A percentile compares a stretch with the other conserved stretches of the same genome.
phyloP scores from a whole-genome alignment of 2,797 vertebrate genomes.

The Myiotriccus ornatus region DNA sequence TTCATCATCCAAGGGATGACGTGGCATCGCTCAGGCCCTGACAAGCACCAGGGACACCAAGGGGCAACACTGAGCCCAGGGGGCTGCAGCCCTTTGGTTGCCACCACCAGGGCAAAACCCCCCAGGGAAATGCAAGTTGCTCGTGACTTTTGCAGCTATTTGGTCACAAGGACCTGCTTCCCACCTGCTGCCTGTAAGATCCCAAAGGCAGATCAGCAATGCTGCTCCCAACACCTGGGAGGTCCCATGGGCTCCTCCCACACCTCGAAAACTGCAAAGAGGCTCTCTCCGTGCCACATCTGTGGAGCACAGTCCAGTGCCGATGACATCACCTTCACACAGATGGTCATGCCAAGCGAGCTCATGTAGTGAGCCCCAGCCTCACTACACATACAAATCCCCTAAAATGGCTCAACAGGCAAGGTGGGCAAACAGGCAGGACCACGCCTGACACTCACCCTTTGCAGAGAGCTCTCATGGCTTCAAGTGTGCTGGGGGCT shows the following conservation, averaged over 20 bases:
- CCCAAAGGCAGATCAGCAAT: no score
- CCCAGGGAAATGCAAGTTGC: rapidly evolving
- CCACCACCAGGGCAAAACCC: rapidly evolving
- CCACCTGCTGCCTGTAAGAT: rapidly evolving
- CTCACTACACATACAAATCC: rapidly evolving
- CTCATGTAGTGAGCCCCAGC: not conserved
- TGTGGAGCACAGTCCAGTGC: not conserved
- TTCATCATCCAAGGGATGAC: not conserved
- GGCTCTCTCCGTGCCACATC: not conserved
- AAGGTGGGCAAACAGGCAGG: not conserved
- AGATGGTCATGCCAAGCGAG: rapidly evolving
- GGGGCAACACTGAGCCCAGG: not conserved
- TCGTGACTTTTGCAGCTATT: not conserved
- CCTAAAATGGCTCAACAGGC: not conserved
- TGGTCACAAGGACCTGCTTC: not conserved
- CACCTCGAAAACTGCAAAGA: rapidly evolving
- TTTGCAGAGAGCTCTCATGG: not conserved
- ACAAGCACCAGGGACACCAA: rapidly evolving
- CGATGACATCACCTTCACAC: not conserved
- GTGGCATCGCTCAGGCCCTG: rapidly evolving
- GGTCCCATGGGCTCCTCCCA: not conserved
- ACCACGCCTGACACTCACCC: rapidly evolving
- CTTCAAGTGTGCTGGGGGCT: not conserved
- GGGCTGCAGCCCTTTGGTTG: not conserved
- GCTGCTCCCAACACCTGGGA: rapidly evolving